Base-by-base conservation (phyloP, 2,113 vertebrate species). In the Mixornis gularis region DNA sequence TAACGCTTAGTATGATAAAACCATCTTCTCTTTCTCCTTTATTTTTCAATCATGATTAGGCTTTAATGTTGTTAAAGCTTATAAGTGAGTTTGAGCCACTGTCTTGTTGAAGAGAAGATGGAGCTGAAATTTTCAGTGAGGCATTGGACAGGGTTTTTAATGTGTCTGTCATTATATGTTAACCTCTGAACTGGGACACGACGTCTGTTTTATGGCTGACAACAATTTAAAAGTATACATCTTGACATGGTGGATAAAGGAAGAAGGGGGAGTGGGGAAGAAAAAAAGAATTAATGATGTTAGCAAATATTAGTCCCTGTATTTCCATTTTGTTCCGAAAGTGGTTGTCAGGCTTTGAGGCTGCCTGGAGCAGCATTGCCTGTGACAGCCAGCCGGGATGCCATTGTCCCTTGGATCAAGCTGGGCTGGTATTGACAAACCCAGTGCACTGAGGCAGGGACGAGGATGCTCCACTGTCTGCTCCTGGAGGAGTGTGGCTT, bases 231-330 rank as follows among this genome's bases (percentile, higher is more conserved):
- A 96, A 90, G 90, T 91, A 95, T 95, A 92, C 95, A 60, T 97
- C 96, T 73, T 96, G 95, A 96, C 95, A 91, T 90, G 12, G 3
- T 79, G 72, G 83, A 96, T 97, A 97, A 96, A 97, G 96, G 94
- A 95, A 64, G 94, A 94, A 92, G 90, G 81, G 53, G 85, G 80
- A 81, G 87, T 74, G 53, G 74, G 73, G 9, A 83, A 90, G 48
- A 87, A 96, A 96, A 96, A 98, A 91, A 87, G 92, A 97, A 95
- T 97, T 96, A 97, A 98, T 98, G 97, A 96, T 97, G 97, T 98
- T 98, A 98, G 97, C 96, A 97, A 97, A 97, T 98, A 97, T 97
- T 97, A 98, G 98, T 98, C 87, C 43, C 90, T 85, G 83, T 95
- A 95, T 97, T 97, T 95, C 93, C 94, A 95, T 98, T 98, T 80